Percentiles rank a stretch among this genome's conserved stretches.
Evolutionary conservation across 2,888 invertebrate genomes (phyloP).

Genomic region (Lamellibrachia columna): DNA sequence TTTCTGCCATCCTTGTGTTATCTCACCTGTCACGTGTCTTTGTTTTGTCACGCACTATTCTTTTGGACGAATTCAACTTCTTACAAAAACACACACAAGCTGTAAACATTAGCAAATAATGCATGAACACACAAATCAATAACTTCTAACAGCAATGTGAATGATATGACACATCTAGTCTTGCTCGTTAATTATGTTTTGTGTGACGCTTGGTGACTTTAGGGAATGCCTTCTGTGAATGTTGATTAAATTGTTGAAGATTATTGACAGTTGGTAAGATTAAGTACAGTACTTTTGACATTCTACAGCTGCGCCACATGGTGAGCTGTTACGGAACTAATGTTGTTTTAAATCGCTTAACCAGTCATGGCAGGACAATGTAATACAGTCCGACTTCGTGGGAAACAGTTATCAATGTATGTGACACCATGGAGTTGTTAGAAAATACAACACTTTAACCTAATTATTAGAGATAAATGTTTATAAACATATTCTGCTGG

Average conservation of each 20-base stretch:
- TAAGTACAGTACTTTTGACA: neutral
- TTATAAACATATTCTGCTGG: too few relatives aligned
- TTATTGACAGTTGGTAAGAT: neutral
- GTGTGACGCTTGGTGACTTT: neutral
- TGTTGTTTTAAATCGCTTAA: too few relatives aligned
- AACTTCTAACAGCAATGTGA: neutral
- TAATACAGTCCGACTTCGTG: too few relatives aligned
- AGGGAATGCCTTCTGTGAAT: neutral
- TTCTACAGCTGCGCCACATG: neutral
- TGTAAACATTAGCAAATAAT: neutral
- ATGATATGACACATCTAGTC: neutral
- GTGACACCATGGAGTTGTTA: too few relatives aligned
- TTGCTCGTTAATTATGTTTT: neutral
- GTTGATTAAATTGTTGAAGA: neutral
- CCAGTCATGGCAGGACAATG: too few relatives aligned
- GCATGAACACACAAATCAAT: constrained; percentile 1
- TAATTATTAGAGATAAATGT: too few relatives aligned
- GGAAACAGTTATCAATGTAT: too few relatives aligned
- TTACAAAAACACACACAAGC: neutral
- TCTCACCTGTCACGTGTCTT: neutral
- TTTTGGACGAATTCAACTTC: neutral
- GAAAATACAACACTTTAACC: too few relatives aligned
- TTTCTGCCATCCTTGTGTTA: neutral
- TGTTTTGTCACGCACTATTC: neutral
- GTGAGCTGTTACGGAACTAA: too few relatives aligned